Conservation (phyloP, 2,888 invertebrate genomes). For the Pyrocoelia pectoralis region DNA sequence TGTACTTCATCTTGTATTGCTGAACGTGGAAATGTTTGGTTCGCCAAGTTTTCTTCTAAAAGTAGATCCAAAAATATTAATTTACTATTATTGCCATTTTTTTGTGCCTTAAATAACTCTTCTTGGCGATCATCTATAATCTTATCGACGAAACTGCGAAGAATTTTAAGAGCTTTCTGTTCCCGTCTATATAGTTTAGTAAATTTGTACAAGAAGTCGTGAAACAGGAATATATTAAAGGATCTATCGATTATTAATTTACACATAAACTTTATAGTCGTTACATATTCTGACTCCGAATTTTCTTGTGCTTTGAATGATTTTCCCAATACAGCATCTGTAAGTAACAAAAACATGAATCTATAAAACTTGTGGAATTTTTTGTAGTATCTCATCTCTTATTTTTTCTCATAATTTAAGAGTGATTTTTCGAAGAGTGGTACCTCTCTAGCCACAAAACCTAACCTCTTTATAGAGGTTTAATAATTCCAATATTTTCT, state of each 20-base stretch:
- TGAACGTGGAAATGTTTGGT: slow-evolving; percentile 60
- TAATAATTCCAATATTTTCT: no score
- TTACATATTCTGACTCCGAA: slow-evolving; percentile 74
- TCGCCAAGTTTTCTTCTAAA: slow-evolving; percentile 51
- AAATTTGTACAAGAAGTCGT: slow-evolving; percentile 61
- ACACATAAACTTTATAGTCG: slow-evolving; percentile 68
- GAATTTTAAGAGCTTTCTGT: slow-evolving; percentile 62
- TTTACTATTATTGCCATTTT: no score
- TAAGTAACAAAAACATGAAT: slow-evolving; percentile 26
- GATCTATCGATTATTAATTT: slow-evolving; percentile 46
- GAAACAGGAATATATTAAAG: slow-evolving; percentile 57
- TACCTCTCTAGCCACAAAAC: no score
- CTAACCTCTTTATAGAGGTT: no score
- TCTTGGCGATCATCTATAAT: no score
- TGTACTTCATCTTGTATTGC: slow-evolving; percentile 75
- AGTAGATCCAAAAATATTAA: slow-evolving; percentile 69
- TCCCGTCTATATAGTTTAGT: slow-evolving; percentile 68
- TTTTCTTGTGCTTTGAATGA: slow-evolving; percentile 75
- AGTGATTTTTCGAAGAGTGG: no score
- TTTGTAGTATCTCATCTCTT: no score
- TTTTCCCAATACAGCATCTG: slow-evolving; percentile 69
- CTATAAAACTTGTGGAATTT: not conserved
- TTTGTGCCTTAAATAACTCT: no score
- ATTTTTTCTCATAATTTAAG: no score
- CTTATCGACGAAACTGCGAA: slow-evolving; percentile 42